Evolutionary conservation across 1,140 invertebrate species (phyloP), one percentile per base, ranked within the genome.

Genomic region (Drosophila ohnishii): DNA sequence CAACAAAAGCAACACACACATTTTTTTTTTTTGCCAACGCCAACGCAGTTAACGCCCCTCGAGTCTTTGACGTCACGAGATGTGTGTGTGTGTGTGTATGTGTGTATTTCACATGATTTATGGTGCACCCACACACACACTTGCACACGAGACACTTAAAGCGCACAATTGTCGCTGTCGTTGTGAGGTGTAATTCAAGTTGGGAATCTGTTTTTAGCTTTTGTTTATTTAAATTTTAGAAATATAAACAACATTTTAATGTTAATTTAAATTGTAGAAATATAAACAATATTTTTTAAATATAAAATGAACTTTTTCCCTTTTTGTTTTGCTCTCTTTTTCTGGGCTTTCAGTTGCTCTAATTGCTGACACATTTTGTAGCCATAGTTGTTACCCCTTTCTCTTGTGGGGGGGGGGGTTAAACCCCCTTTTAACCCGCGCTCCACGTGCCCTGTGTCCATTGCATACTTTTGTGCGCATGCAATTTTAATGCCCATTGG

Each of bases 401-500:
- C 3, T 9, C 16, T 5, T 19, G 19, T 19, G 13, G 25, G 50
- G 16, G 25, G 25, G 25, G 25, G 25, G 50, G 16, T 51, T 51
- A 19, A 19, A 8, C 22, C 42, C 42, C 42, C n/a, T 32, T 25
- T 47, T 28, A 32, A n/a, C 37, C 39, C 7, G 25, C 25, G 22
- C 30, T 40, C 61, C 19, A 37, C 51, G 13, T 53, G 75, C 45
- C 56, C 75, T 2, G 48, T 71, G 55, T 19, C 63, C 53, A 69
- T 60, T 86, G 78, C 82, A 74, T 80, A 85, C 72, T 84, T 85
- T 78, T 67, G 82, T 85, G 81, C 65, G 64, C 81, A 79, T 86
- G 83, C 83, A 86, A 82, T 76, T 86, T 87, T 86, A 87, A 86
- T 86, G 75, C 71, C 78, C 74, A 69, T 75, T 78, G 79, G 78